phyloP scores from a whole-genome alignment of 2,113 vertebrate species.

The Orcinus orca region DNA sequence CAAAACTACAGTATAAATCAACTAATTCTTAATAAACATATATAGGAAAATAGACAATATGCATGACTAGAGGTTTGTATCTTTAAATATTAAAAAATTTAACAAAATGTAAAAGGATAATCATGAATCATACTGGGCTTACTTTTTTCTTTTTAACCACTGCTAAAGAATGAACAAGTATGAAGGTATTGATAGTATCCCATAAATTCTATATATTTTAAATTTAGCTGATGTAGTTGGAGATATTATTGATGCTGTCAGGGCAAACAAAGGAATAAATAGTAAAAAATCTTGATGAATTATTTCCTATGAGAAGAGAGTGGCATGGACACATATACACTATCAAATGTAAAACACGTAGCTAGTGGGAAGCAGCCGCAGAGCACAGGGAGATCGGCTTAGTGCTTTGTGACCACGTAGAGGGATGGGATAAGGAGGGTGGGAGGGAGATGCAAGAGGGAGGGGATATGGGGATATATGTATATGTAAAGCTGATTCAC shows the following conservation, averaged over 20 bases:
- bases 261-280: background rate
- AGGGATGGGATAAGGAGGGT: too few species aligned
- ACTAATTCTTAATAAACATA: background rate
- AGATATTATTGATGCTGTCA: background rate
- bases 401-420: too few species aligned
- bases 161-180: background rate
- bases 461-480: too few species aligned
- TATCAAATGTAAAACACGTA: too few species aligned
- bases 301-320: background rate
- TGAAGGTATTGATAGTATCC: background rate
- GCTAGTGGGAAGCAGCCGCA: too few species aligned
- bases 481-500: too few species aligned
- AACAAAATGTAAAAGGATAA: background rate
- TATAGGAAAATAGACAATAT: background rate
- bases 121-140: background rate
- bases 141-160: background rate
- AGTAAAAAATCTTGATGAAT: background rate
- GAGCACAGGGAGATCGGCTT: too few species aligned
- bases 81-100: background rate
- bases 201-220: background rate
- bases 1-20: background rate
- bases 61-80: background rate
- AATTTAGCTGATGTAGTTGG: background rate
- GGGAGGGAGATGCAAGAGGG: too few species aligned
- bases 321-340: too few species aligned